Conservation (phyloP, 2,113 vertebrate species). For the Podiceps cristatus region DNA sequence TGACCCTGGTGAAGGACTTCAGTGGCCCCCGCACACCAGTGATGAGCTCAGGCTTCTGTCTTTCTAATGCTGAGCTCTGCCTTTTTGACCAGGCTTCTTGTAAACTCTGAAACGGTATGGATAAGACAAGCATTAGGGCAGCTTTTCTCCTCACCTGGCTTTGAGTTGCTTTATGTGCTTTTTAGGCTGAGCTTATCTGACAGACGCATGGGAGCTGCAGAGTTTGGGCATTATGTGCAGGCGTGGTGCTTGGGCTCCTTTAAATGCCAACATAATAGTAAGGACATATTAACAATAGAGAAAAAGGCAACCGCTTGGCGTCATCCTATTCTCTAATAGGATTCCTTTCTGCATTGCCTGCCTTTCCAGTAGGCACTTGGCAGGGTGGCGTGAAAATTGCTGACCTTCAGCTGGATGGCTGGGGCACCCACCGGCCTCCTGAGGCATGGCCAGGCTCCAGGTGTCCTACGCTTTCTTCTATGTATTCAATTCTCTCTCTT, state of each 20-base stretch:
- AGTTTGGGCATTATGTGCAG: background rate
- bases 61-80: background rate
- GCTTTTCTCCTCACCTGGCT: background rate
- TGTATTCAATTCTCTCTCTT: background rate
- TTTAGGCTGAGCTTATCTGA: background rate
- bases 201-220: background rate
- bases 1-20: background rate
- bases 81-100: background rate
- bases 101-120: background rate
- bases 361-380: background rate
- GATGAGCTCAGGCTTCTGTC: background rate
- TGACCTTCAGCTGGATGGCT: background rate
- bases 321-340: background rate
- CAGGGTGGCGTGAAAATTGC: background rate
- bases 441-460: background rate
- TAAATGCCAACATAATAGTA: background rate
- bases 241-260: background rate
- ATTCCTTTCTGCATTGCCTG: background rate
- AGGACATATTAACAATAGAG: background rate
- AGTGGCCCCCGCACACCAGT: rapidly evolving
- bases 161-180: rapidly evolving
- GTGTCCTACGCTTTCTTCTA: background rate
- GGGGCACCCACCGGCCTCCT: background rate
- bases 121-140: background rate
- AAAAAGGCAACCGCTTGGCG: background rate